Evolutionary conservation across 2,888 invertebrate genomes (phyloP), one percentile per base, ranked within the genome.

Genomic region (Tetrapedia diversipes): DNA sequence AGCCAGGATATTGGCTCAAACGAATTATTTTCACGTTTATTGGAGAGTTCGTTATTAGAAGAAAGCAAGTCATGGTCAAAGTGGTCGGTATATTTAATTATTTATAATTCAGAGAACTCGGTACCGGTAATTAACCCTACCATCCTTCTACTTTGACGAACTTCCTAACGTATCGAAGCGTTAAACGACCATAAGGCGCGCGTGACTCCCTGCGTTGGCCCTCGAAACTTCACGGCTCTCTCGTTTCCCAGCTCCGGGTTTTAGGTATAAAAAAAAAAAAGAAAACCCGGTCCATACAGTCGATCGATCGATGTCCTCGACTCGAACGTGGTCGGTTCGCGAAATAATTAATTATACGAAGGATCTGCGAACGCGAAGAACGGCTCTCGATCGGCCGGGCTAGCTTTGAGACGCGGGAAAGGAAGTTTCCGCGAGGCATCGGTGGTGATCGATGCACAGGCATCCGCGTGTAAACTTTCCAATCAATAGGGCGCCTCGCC

Each of bases 71-170:
- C 49, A 24, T 37, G 16, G 11, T 16, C 8, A 61, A 61, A 69
- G 22, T 66, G 43, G 60, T 24, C 43, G 56, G 61, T 41, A 70
- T 64, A 67, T 70, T 49, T 39, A n/a, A n/a, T 77, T 70, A 39
- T 45, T 43, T 60, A 41, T 39, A 77, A 72, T 72, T 67, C 70
- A 34, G 70, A 64, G 64, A 75, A 60, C 68, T 70, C 67, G 63
- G 60, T 65, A 66, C 39, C 64, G 66, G 71, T 66, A 86, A 83
- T 86, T 84, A 86, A 80, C 81, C 83, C 74, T 80, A 65, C 79
- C 75, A 74, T 69, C 64, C 54, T 27, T 29, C 51, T 65, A 63
- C 78, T 78, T 68, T 32, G 64, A 2, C 39, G 14, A 80, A 80
- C 45, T 79, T 66, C 47, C 37, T 34, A 59, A 67, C 64, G 78